Percentiles rank a stretch among this genome's conserved stretches.
Conservation (phyloP, 2,888 invertebrate genomes). For the Dryobota labecula region DNA sequence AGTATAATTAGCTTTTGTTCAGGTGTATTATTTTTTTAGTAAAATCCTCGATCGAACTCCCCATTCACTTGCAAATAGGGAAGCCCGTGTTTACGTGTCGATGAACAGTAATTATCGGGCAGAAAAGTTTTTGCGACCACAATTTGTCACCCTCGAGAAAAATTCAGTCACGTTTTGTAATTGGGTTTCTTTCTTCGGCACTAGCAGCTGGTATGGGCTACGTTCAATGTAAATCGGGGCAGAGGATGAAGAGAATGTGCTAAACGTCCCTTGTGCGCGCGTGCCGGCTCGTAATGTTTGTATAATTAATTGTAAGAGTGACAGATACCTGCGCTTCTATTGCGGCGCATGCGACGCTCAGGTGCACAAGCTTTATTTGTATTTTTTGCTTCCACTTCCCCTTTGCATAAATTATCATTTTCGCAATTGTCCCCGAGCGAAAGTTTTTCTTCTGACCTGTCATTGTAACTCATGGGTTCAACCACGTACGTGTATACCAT, state of each 20-base stretch:
- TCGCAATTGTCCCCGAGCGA: constrained; percentile 73
- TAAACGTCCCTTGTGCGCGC: constrained; percentile 73
- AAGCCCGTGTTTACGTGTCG: constrained; percentile 81
- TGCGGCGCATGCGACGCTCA: constrained; percentile 82
- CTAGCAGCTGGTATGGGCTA: constrained; percentile 49
- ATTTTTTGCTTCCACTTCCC: constrained; percentile 87
- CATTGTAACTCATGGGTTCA: constrained; percentile 42
- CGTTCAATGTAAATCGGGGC: constrained; percentile 74
- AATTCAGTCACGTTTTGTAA: constrained; percentile 84
- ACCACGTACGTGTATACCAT: too few species aligned
- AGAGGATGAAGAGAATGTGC: constrained; percentile 70
- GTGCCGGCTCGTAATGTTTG: constrained; percentile 76
- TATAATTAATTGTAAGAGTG: constrained; percentile 86
- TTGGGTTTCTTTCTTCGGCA: constrained; percentile 68
- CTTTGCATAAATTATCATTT: constrained; percentile 90
- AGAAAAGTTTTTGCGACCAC: constrained; percentile 73
- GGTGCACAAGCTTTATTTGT: constrained; percentile 89
- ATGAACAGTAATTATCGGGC: constrained; percentile 82
- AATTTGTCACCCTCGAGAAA: constrained; percentile 76
- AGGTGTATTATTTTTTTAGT: constrained; percentile 82
- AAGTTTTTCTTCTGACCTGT: constrained; percentile 57
- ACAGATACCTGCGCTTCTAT: constrained; percentile 71
- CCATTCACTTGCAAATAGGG: constrained; percentile 84
- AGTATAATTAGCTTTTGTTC: constrained; percentile 88
- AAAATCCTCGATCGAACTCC: constrained; percentile 71